Percentiles rank a stretch among this genome's conserved stretches.
Evolutionary conservation across 2,797 vertebrate genomes (phyloP).

Genomic region (Bryconaethiops microstoma): DNA sequence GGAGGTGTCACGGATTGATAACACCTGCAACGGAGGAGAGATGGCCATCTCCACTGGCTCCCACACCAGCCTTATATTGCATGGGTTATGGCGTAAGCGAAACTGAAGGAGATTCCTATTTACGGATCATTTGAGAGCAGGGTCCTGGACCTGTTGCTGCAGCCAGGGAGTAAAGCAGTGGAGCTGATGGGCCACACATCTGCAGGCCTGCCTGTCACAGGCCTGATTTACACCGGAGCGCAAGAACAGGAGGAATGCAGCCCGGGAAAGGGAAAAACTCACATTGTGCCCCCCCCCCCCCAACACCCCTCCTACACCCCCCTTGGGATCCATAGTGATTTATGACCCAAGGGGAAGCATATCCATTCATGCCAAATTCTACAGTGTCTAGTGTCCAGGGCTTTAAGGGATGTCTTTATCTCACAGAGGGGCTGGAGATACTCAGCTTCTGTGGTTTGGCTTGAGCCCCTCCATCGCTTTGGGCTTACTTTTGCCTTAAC

Average conservation of each 20-base stretch:
- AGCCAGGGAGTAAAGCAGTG: conserved; percentile 17
- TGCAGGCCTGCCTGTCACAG: conserved; percentile 51
- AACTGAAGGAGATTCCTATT: conserved; percentile 47
- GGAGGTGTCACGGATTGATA: conserved; percentile 68
- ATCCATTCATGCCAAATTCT: conserved; percentile 48
- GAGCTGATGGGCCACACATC: conserved; percentile 55
- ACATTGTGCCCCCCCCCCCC: conserved; percentile 34
- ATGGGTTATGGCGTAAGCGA: conserved; percentile 26
- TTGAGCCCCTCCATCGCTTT: neutral
- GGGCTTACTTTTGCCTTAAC: neutral
- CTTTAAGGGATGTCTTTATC: conserved; percentile 41
- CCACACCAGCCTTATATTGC: conserved; percentile 21
- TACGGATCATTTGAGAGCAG: conserved; percentile 51
- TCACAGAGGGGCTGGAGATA: conserved; percentile 5
- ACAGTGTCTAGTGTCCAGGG: conserved; percentile 33
- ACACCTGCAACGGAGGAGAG: conserved; percentile 49
- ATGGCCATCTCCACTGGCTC: conserved; percentile 20
- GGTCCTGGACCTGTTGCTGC: conserved; percentile 24
- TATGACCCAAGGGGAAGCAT: conserved; percentile 47
- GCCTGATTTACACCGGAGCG: conserved; percentile 49
- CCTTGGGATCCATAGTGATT: conserved; percentile 47
- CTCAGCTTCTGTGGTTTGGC: conserved; percentile 16
- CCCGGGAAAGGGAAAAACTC: conserved; percentile 44
- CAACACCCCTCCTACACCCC: neutral
- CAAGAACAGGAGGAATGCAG: conserved; percentile 56